These are phyloP conservation scores for Zosterops hypoxanthus DNA, from an alignment of 2,113 vertebrate genomes.

Conservation along the genomic window DNA sequence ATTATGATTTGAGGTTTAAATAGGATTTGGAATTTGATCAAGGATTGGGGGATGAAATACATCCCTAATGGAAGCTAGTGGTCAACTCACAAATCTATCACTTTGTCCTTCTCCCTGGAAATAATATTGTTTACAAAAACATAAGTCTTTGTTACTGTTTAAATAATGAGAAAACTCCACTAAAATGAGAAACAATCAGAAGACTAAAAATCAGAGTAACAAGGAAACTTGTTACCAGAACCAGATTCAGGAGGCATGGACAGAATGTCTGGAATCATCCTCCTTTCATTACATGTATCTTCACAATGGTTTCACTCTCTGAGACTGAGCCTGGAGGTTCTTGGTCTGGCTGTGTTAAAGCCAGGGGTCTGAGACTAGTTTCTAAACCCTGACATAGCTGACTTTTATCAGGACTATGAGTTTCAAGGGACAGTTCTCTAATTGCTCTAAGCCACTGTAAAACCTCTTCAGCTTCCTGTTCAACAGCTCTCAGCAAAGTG, in stretches of 20 bases:
- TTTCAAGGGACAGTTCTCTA: neutral
- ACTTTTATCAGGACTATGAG: neutral
- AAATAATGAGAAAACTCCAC: too few species aligned
- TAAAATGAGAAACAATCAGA: too few species aligned
- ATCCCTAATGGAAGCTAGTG: too few species aligned
- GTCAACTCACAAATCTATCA: too few species aligned
- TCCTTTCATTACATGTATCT: neutral
- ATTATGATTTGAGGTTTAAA: too few species aligned
- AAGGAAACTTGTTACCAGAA: neutral
- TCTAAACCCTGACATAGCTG: neutral
- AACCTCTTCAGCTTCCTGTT: neutral
- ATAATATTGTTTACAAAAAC: too few species aligned
- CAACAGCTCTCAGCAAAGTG: neutral
- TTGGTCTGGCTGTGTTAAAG: neutral
- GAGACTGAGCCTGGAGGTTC: fast-evolving
- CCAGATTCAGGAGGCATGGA: neutral
- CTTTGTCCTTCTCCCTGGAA: too few species aligned
- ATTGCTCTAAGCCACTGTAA: neutral
- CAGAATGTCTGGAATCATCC: neutral
- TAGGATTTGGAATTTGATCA: too few species aligned
- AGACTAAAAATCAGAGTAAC: too few species aligned
- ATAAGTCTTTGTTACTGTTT: too few species aligned
- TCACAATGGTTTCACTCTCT: neutral
- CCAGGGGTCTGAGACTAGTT: neutral
- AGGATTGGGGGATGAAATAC: too few species aligned